phyloP scores from a whole-genome alignment of 2,797 vertebrate species.

The Microctenopoma steveboyesi region DNA sequence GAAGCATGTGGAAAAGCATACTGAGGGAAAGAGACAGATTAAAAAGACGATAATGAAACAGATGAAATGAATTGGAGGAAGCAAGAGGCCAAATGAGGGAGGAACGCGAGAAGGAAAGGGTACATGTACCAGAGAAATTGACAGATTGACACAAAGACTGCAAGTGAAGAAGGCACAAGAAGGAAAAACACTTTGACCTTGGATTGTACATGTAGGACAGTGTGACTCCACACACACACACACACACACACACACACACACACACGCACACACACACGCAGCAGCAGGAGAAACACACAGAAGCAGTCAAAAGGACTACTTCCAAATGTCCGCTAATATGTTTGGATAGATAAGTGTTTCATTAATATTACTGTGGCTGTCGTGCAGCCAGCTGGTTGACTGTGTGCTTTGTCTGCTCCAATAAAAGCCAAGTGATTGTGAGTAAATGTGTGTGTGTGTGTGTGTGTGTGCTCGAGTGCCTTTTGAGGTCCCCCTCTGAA shows the following conservation, averaged over 20 bases:
- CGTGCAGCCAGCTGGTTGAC: slow-evolving; percentile 62
- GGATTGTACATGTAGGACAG: slow-evolving; percentile 24
- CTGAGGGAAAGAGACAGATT: neutral
- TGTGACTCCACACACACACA: neutral
- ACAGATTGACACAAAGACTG: slow-evolving; percentile 35
- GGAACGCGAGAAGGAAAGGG: slow-evolving; percentile 18
- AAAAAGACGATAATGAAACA: slow-evolving; percentile 14
- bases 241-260: neutral
- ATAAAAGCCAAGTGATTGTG: slow-evolving; percentile 58
- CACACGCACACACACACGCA: neutral
- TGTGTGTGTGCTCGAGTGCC: neutral
- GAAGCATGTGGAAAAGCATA: neutral
- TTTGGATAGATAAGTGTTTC: slow-evolving; percentile 66
- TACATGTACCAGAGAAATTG: slow-evolving; percentile 35
- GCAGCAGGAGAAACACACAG: slow-evolving; percentile 9
- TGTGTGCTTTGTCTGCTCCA: slow-evolving; percentile 62
- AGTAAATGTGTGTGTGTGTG: slow-evolving; percentile 18
- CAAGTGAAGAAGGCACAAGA: slow-evolving; percentile 19
- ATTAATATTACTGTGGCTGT: slow-evolving; percentile 64
- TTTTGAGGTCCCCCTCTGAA: slow-evolving; percentile 42
- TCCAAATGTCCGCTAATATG: slow-evolving; percentile 50
- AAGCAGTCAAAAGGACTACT: slow-evolving; percentile 28
- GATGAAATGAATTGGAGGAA: slow-evolving; percentile 11
- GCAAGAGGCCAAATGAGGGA: slow-evolving; percentile 23
- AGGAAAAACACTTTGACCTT: slow-evolving; percentile 58